Evolutionary conservation across 2,797 vertebrate genomes (phyloP).

Genomic region (Alfaro cultratus): DNA sequence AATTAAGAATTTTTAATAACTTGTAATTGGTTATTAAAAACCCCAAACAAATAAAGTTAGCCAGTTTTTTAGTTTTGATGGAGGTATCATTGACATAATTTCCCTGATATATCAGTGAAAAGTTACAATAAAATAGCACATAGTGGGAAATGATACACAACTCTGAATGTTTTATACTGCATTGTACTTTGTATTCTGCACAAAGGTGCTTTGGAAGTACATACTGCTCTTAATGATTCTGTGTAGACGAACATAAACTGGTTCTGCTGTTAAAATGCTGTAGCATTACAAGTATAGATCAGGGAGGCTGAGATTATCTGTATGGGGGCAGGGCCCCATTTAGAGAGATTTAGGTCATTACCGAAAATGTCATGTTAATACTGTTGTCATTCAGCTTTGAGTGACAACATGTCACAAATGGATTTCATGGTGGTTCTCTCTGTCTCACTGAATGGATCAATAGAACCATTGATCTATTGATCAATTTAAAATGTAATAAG

Average conservation of each 20-base stretch:
- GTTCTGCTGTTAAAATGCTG: constrained; percentile 4
- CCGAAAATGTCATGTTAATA: constrained; percentile 50
- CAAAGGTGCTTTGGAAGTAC: too few species aligned
- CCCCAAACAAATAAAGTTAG: not conserved
- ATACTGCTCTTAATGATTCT: not conserved
- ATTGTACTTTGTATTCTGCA: not conserved
- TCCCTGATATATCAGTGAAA: not conserved
- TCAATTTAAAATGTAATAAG: not conserved
- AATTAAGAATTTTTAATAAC: not conserved
- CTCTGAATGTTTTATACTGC: not conserved
- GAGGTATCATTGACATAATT: not conserved
- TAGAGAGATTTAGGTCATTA: constrained; percentile 60
- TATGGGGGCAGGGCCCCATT: constrained; percentile 43
- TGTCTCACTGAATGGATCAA: not conserved
- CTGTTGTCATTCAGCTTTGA: constrained; percentile 46
- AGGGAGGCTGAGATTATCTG: constrained; percentile 42
- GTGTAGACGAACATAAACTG: not conserved
- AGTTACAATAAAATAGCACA: not conserved
- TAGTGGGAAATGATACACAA: not conserved
- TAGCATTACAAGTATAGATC: constrained; percentile 11
- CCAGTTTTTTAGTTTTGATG: not conserved
- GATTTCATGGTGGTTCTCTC: not conserved
- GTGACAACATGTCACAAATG: constrained; percentile 28
- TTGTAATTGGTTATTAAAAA: not conserved
- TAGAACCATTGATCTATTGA: too few species aligned